Conservation (phyloP, 2,797 vertebrate species). For the Myotis pilosus region DNA sequence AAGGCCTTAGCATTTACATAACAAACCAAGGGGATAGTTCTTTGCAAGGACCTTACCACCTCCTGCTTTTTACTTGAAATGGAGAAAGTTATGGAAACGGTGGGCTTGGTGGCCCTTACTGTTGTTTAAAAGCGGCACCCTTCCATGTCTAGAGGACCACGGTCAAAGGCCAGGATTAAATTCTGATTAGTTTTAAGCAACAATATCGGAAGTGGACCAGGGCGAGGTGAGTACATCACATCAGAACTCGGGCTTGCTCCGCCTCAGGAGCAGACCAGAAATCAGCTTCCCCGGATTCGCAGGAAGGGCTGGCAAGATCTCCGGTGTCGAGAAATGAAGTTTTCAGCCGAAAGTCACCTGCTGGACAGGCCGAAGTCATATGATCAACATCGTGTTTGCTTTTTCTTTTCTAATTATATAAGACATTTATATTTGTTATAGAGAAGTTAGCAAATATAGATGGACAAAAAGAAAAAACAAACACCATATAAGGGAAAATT, state of each 20-base stretch:
- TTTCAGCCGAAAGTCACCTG: background rate
- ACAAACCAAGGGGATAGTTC: background rate
- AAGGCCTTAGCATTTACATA: background rate
- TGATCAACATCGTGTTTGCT: background rate
- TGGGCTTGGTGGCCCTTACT: background rate
- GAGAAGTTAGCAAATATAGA: conserved; percentile 43
- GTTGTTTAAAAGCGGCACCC: background rate
- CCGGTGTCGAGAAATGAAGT: background rate
- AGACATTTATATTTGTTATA: conserved; percentile 2
- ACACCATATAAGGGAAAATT: conserved; percentile 63
- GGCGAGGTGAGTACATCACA: background rate
- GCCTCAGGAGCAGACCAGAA: background rate
- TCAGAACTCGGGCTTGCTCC: background rate
- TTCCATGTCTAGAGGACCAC: background rate
- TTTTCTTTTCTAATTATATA: conserved; percentile 34
- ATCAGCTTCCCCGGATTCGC: background rate
- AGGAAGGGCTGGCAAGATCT: background rate
- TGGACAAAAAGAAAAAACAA: background rate
- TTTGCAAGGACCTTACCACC: background rate
- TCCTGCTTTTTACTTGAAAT: background rate
- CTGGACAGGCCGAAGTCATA: background rate
- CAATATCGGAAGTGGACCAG: background rate
- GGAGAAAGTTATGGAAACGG: too few species aligned
- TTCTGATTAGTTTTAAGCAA: background rate
- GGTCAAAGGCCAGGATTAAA: background rate